These are phyloP conservation scores for Puma concolor DNA, from an alignment of 2,113 vertebrate genomes.

Conservation along the genomic window DNA sequence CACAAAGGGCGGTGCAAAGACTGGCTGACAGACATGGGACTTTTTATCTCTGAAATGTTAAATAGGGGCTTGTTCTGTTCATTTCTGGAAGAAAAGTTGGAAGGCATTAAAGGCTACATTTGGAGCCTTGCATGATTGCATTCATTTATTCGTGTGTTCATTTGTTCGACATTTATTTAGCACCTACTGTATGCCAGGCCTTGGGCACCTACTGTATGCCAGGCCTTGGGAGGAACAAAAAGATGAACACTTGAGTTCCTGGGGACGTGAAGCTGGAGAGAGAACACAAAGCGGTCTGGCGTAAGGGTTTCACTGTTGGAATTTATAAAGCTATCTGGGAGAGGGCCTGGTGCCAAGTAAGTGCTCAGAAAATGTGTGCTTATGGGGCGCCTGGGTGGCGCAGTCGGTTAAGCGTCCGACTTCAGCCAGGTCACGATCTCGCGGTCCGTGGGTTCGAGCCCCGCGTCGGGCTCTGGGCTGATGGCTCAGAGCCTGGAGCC, in stretches of 20 bases:
- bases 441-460: too few relatives aligned
- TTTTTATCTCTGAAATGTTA: constrained; percentile 71
- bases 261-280: neutral
- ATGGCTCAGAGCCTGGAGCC: too few relatives aligned
- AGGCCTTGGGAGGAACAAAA: neutral
- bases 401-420: too few relatives aligned
- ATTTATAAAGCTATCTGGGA: constrained; percentile 48
- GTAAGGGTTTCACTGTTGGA: neutral
- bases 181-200: constrained; percentile 29
- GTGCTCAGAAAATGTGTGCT: neutral
- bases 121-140: constrained; percentile 30
- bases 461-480: too few relatives aligned
- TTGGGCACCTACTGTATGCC: neutral
- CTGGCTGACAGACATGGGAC: constrained; percentile 50
- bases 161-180: constrained; percentile 67
- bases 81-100: constrained; percentile 62
- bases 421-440: too few relatives aligned
- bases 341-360: neutral
- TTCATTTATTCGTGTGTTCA: constrained; percentile 28
- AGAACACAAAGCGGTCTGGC: constrained; percentile 35
- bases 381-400: too few relatives aligned
- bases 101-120: constrained; percentile 34
- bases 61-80: constrained; percentile 1
- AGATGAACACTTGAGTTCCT: neutral
- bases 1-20: constrained; percentile 63